Conservation (phyloP, 2,888 invertebrate species). For the Petrophora chlorosata region DNA sequence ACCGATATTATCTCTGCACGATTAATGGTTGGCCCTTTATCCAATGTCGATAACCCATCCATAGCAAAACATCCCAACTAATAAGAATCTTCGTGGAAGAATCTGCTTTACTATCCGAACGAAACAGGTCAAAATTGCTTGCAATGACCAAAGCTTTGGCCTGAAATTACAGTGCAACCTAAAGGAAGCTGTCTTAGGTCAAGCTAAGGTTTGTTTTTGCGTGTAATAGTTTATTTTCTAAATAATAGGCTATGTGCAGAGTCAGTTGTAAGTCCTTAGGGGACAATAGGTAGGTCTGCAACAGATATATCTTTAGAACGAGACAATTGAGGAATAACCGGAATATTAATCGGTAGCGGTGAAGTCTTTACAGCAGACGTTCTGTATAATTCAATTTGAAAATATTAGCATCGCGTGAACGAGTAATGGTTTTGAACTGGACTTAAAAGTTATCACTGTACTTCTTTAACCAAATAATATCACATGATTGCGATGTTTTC, state of each 20-base stretch:
- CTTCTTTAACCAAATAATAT: no score
- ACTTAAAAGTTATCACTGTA: no score
- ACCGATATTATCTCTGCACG: constrained; percentile 76
- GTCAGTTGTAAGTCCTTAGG: constrained; percentile 73
- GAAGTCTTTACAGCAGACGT: constrained; percentile 43
- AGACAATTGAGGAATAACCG: constrained; percentile 76
- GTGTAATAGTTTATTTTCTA: constrained; percentile 36
- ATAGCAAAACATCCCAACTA: constrained; percentile 47
- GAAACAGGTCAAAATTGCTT: constrained; percentile 32
- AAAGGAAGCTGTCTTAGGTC: constrained; percentile 27
- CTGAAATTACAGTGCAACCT: constrained; percentile 12
- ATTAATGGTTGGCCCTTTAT: constrained; percentile 78
- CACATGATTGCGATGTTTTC: no score
- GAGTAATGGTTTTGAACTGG: neutral
- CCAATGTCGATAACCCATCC: constrained; percentile 64
- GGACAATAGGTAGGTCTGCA: constrained; percentile 76
- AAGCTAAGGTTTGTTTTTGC: constrained; percentile 36
- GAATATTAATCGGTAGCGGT: constrained; percentile 69
- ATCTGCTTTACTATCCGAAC: constrained; percentile 16
- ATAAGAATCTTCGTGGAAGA: constrained; percentile 32
- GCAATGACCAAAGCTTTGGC: constrained; percentile 25
- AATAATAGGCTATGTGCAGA: constrained; percentile 64
- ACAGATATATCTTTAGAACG: constrained; percentile 74
- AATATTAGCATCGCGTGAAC: constrained; percentile 3
- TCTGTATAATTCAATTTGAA: constrained; percentile 33